Conservation (phyloP, 2,113 vertebrate genomes). For the Anolis carolinensis region DNA sequence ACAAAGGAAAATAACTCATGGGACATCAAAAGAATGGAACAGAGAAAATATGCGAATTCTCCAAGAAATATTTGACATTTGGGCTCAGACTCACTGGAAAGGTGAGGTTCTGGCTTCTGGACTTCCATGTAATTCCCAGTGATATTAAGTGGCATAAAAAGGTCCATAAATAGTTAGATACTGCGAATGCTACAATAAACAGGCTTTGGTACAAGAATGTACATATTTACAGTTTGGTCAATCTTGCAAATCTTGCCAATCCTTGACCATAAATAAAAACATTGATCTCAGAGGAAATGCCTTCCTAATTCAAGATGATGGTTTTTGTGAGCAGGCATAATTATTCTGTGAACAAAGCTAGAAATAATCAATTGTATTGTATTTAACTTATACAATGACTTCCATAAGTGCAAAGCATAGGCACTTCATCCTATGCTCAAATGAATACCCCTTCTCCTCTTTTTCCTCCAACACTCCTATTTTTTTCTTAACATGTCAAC, state of each 20-base stretch:
- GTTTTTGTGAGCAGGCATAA: slow-evolving; percentile 9
- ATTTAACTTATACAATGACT: slow-evolving; percentile 19
- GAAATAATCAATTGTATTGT: background rate
- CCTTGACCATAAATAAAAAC: background rate
- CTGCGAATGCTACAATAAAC: slow-evolving; percentile 28
- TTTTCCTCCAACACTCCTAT: background rate
- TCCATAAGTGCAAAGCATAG: slow-evolving; percentile 22
- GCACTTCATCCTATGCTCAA: too few relatives aligned
- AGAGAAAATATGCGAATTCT: background rate
- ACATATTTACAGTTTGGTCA: slow-evolving; percentile 12
- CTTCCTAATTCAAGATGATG: background rate
- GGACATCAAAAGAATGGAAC: background rate
- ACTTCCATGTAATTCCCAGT: background rate
- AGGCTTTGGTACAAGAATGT: slow-evolving; percentile 26
- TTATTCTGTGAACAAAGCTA: background rate
- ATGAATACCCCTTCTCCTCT: background rate
- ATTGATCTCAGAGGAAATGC: background rate
- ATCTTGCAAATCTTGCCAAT: background rate
- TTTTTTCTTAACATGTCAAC: slow-evolving; percentile 24
- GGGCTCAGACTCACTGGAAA: background rate
- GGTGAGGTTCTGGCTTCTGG: rapidly evolving
- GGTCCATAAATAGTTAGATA: slow-evolving; percentile 17
- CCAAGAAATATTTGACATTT: background rate
- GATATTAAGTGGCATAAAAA: background rate
- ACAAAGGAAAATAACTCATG: background rate